Base-by-base conservation (phyloP, 1,140 invertebrate species). In the Drosophila repleta region DNA sequence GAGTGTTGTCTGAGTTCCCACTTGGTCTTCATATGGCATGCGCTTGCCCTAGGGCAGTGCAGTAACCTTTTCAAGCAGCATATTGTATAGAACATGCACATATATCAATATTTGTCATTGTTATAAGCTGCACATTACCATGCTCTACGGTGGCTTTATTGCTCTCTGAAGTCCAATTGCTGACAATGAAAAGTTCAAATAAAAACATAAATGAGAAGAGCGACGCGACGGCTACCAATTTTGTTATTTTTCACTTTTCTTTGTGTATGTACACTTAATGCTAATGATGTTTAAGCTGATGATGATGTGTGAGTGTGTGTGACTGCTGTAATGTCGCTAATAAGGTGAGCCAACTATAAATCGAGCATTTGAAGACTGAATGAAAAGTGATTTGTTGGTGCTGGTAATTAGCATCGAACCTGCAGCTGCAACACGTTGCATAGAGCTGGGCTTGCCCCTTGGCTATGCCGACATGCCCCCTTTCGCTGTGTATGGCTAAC, bases 121-220 rank as follows among this genome's bases (percentile, higher is more conserved):
- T 61, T 37, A 35, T 48, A 41, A 39, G 43, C 43, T 3, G 39
- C 26, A 60, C 17, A 45, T 45, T 53, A 29, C 32, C 18, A 15
- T 32, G 39, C 49, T 82, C 58, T 52, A 70, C 2, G 46, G 24
- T 11, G 20, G 17, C 43, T 49, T 66, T 57, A 55, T 24, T 41
- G 21, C 35, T n/a, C 35, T 46, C 51, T 64, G 18, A 41, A 79
- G 67, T 51, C 68, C 80, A 84, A 84, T 84, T 85, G 80, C 61
- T 76, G 81, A 55, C 81, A 85, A 85, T 84, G 80, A 85, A 85
- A 74, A 66, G 73, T 74, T 83, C 67, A 84, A 84, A 74, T 83
- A 69, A 39, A 78, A 79, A 53, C 69, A 70, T 53, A 78, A 82
- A 79, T 57, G 67, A 64, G 15, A 64, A 55, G 53, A 51, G 24